Percentiles rank a stretch among this genome's conserved stretches.
Evolutionary conservation across 2,888 invertebrate species (phyloP).

Genomic region (Caenorhabditis sp.): DNA sequence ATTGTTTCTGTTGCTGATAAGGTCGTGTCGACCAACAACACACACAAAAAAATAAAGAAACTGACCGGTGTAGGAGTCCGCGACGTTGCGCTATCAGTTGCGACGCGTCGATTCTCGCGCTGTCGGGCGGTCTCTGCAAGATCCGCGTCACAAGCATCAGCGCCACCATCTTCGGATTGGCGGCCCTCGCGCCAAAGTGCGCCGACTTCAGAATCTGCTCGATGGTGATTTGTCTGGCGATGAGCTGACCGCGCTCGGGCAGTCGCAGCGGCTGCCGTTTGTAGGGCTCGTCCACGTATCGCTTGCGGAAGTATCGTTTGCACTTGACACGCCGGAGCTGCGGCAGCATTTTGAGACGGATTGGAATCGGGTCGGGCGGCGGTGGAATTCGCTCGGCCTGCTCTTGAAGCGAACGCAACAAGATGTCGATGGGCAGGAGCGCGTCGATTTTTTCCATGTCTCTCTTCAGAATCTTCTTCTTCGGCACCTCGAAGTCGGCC

Average conservation of each 20-base stretch:
- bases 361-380: conserved; percentile 5
- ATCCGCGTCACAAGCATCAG: background rate
- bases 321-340: conserved; percentile 22
- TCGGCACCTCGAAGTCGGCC: too few species aligned
- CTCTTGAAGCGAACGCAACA: conserved; percentile 11
- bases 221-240: background rate
- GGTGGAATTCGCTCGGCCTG: background rate
- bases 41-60: too few species aligned
- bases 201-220: conserved; percentile 4
- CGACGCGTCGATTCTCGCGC: background rate
- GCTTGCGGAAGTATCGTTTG: background rate
- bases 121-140: background rate
- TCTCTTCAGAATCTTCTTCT: too few species aligned
- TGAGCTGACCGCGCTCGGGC: conserved; percentile 16
- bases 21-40: too few species aligned
- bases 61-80: too few species aligned
- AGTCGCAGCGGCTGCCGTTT: background rate
- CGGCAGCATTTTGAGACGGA: conserved; percentile 13
- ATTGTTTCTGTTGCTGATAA: too few species aligned
- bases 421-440: conserved; percentile 18
- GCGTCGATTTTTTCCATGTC: conserved; percentile 12
- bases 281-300: too few species aligned
- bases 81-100: too few species aligned
- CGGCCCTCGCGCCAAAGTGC: too few species aligned
- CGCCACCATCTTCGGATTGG: too few species aligned